Percentiles rank a stretch among this genome's conserved stretches.
These are phyloP conservation scores for Pitta sordida DNA, from an alignment of 2,113 vertebrate genomes.

Conservation along the genomic window DNA sequence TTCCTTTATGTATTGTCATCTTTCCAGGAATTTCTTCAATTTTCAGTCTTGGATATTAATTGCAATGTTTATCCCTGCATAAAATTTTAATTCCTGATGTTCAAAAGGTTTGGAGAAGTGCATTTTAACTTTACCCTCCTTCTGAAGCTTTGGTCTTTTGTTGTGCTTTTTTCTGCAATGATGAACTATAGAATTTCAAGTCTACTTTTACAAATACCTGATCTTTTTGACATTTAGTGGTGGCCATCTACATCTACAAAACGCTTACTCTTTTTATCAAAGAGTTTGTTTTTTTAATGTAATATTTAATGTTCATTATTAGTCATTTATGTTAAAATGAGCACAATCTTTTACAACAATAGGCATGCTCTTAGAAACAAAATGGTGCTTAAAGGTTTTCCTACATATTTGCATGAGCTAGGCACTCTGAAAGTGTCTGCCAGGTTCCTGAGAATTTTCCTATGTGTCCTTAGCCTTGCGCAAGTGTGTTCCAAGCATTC, in stretches of 20 bases:
- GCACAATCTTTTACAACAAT: background rate
- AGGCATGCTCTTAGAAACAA: background rate
- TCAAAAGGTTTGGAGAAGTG: background rate
- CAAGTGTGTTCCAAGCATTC: background rate
- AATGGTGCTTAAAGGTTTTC: background rate
- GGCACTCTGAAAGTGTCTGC: background rate
- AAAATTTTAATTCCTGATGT: background rate
- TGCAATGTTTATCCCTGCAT: background rate
- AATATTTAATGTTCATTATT: background rate
- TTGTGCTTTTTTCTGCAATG: background rate
- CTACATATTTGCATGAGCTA: background rate
- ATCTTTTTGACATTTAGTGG: background rate
- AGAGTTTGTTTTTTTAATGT: background rate
- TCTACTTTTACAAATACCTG: background rate
- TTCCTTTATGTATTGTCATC: background rate
- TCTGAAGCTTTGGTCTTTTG: background rate
- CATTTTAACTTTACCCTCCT: background rate
- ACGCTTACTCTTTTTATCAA: background rate
- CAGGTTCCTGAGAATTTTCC: background rate
- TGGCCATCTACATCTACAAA: background rate
- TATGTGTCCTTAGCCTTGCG: background rate
- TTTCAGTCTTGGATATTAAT: background rate
- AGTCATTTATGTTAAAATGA: background rate
- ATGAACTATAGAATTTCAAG: background rate
- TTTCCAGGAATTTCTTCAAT: background rate